Evolutionary conservation across 1,140 invertebrate genomes (phyloP), one percentile per base, ranked within the genome.

Genomic region (Aphelenchoides avenae): DNA sequence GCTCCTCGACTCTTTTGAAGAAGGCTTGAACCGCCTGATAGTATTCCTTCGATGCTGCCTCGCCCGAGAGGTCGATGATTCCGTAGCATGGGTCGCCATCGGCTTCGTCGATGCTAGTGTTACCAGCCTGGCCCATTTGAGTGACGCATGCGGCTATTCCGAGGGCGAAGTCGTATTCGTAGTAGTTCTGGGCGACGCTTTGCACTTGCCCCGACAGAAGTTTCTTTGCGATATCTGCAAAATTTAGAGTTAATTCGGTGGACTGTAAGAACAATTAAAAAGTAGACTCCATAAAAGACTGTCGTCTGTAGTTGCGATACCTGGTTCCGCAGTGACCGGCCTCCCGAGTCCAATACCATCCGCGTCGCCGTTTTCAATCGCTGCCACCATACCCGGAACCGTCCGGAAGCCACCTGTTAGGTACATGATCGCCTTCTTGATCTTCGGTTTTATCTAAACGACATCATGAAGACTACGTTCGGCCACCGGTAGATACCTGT

Each of bases 331-430:
- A 2, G 57, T 39, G 18, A 47, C 37, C 15, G 57, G 56, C 1
- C 57, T 13, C 5, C 56, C 57, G 26, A 58, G 15, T 3, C 57
- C 57, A 34, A 58, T 58, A 26, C 57, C 57, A 37, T 58, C 57
- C 5, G 33, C 30, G n/a, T 15, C 36, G 5, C 34, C 34, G 13
- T 50, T n/a, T 60, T 58, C 40, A n/a, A 58, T 44, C 6, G 56
- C 56, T 26, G 31, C 24, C 6, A 39, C 24, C 57, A 58, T 58
- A 11, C n/a, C 56, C 9, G 34, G 4, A 33, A 60, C 52, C 13
- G 36, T 61, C 39, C 56, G 13, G 34, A 58, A 58, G 29, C 57
- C 57, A 34, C 57, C 57, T 11, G 57, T 58, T 1, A 58, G 24
- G 18, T 43, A 58, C 11, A 57, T 31, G 11, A 57, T 26, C 11